Base-by-base conservation (phyloP, 2,113 vertebrate species). In the Podarcis cretensis region DNA sequence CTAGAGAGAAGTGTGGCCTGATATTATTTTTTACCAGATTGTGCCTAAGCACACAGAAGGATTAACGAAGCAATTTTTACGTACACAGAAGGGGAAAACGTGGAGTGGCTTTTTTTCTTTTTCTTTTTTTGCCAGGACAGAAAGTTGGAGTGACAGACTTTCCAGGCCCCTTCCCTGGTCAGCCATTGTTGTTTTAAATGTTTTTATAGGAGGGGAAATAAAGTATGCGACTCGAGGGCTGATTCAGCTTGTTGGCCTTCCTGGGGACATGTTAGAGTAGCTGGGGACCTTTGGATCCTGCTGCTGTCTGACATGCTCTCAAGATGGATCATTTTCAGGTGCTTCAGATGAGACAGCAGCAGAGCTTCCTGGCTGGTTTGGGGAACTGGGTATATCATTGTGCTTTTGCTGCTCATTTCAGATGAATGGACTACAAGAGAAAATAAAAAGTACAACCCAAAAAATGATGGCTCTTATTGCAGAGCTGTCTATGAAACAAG, bases 401-500 rank as follows among this genome's bases (percentile, higher is more conserved):
- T 78, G 7, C 3, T 82, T 30, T 35, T 92, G 32, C 65, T 88
- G 12, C 86, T 89, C 27, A 85, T 94, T 96, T 57, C 94, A 99
- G 98, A 95, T 97, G 85, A 98, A 97, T 0, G 89, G 97, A 57
- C 91, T 98, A 65, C 98, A 97, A 90, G 93, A 90, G 75, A 97
- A 87, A 68, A 96, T 99, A 71, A 97, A 97, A 75, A 91, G 96
- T 35, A 94, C 92, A 80, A 98, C 96, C 4, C 94, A 95, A 81
- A 96, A 97, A 84, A 91, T 97, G 90, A 98, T 98, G 98, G 98
- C 98, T 20, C 86, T 97, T 2, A 93, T 98, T 54, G 98, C 98
- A 6, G 98, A 99, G 88, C 81, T 99, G 59, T 97, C 98, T 88
- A 97, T 99, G 98, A 97, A 96, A 84, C 98, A 99, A 94, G 97